These are phyloP conservation scores for Arvicanthis niloticus DNA, from an alignment of 2,113 vertebrate species.

Conservation along the genomic window DNA sequence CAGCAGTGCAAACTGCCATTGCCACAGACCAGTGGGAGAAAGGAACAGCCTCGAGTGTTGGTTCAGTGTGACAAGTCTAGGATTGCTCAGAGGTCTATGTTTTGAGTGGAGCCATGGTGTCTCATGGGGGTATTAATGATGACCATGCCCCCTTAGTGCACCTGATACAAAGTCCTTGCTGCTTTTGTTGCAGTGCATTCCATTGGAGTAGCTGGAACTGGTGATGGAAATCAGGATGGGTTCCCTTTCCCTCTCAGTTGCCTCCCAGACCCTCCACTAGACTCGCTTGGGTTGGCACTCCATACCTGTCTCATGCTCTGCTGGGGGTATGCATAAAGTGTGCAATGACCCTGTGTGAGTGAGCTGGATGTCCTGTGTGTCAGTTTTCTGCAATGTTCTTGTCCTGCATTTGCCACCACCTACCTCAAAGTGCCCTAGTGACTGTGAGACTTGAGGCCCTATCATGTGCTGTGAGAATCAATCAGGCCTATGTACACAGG, in stretches of 20 bases:
- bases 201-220: background rate
- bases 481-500: background rate
- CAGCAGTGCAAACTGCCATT: background rate
- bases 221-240: background rate
- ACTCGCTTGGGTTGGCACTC: background rate
- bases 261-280: background rate
- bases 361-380: background rate
- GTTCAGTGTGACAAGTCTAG: background rate
- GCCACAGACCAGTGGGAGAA: background rate
- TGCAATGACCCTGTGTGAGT: background rate
- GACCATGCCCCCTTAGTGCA: background rate
- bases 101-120: background rate
- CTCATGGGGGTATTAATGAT: background rate
- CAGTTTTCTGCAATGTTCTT: background rate
- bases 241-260: constrained; percentile 14
- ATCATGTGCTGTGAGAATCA: background rate
- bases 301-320: background rate
- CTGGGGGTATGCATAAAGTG: background rate
- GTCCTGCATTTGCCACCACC: background rate
- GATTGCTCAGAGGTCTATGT: background rate
- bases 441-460: background rate
- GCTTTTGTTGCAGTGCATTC: background rate
- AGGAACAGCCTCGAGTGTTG: background rate
- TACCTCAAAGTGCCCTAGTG: background rate
- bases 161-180: background rate